Evolutionary conservation across 1,140 invertebrate species (phyloP).

Genomic region (Artemia franciscana): DNA sequence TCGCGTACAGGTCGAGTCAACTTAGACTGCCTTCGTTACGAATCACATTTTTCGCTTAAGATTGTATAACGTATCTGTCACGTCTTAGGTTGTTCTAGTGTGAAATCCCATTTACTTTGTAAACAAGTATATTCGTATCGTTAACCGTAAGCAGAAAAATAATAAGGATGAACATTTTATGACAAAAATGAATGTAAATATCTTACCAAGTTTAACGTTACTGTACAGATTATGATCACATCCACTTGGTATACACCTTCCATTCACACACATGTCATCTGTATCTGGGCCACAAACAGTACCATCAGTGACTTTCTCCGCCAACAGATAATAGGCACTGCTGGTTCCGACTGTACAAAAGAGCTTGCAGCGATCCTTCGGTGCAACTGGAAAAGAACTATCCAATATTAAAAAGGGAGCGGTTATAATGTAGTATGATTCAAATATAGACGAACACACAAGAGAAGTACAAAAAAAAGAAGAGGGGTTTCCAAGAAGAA

Average conservation of each 20-base stretch:
- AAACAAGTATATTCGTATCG: no score
- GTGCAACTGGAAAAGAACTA: slow-evolving; percentile 24
- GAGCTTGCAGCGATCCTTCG: slow-evolving; percentile 58
- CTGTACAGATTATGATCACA: slow-evolving; percentile 68
- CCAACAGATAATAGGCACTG: slow-evolving; percentile 45
- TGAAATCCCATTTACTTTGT: no score
- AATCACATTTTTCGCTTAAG: no score
- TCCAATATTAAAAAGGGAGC: no score
- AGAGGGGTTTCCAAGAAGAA: neutral
- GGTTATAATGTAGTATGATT: no score
- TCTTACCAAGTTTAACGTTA: slow-evolving; percentile 34
- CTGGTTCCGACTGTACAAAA: slow-evolving; percentile 48
- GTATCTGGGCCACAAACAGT: slow-evolving; percentile 65
- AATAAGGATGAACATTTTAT: no score
- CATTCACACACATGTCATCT: slow-evolving; percentile 49
- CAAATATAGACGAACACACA: neutral
- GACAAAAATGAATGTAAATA: no score
- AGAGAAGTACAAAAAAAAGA: neutral
- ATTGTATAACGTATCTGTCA: no score
- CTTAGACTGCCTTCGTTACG: no score
- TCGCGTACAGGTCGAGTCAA: no score
- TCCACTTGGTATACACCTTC: slow-evolving; percentile 55
- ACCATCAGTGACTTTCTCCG: slow-evolving; percentile 61
- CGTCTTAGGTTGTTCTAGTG: no score
- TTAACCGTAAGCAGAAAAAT: no score